These are phyloP conservation scores for Cyrtodaria siliqua DNA, from an alignment of 2,888 invertebrate genomes.

Conservation along the genomic window DNA sequence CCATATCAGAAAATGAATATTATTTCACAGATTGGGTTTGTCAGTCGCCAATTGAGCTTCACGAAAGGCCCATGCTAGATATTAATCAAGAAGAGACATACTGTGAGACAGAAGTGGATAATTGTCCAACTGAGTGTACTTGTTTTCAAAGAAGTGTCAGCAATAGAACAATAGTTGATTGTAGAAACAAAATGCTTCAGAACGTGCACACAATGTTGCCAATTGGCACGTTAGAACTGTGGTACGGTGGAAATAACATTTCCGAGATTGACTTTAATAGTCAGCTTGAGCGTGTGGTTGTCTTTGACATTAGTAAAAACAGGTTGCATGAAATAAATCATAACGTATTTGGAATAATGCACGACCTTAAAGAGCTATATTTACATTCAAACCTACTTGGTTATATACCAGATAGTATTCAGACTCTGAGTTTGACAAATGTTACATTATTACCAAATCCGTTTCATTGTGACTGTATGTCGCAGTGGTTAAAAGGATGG, in stretches of 20 bases:
- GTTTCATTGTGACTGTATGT: conserved; percentile 66
- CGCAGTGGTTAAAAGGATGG: conserved; percentile 70
- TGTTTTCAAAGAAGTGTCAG: conserved; percentile 51
- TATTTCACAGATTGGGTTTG: conserved; percentile 62
- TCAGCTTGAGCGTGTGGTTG: conserved; percentile 7
- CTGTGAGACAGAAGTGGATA: conserved; percentile 4
- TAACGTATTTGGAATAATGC: conserved; percentile 2
- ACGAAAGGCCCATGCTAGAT: conserved; percentile 27
- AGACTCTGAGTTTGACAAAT: not conserved
- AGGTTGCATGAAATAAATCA: not conserved
- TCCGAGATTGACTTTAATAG: conserved; percentile 1
- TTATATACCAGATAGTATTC: conserved; percentile 8
- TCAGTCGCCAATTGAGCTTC: conserved; percentile 45
- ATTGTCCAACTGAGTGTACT: conserved; percentile 53
- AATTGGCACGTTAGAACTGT: conserved; percentile 54
- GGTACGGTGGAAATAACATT: conserved; percentile 67
- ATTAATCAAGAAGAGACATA: conserved; percentile 25
- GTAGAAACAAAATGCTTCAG: conserved; percentile 30
- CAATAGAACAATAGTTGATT: conserved; percentile 58
- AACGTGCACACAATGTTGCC: conserved; percentile 49
- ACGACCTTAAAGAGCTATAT: conserved; percentile 9
- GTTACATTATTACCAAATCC: conserved; percentile 51
- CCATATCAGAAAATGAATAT: conserved; percentile 47
- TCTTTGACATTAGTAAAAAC: conserved; percentile 24
- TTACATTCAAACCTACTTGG: conserved; percentile 21